Percentiles rank a stretch among this genome's conserved stretches.
These are phyloP conservation scores for Chaetodon trifascialis DNA, from an alignment of 2,113 vertebrate species.

Conservation along the genomic window DNA sequence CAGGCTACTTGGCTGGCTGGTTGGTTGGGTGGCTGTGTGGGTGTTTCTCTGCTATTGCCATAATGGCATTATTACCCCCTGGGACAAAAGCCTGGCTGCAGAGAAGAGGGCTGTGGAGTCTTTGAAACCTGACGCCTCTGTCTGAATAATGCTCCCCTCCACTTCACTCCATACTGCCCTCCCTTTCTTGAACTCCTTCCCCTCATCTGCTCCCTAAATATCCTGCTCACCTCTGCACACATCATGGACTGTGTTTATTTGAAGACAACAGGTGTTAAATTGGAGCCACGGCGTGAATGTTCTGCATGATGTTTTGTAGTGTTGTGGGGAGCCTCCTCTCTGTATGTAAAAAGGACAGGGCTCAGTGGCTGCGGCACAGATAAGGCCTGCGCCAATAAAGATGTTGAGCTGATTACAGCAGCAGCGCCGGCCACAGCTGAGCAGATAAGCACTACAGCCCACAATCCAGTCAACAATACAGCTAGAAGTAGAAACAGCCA, in stretches of 20 bases:
- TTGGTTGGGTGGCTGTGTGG: conserved; percentile 50
- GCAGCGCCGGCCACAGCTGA: conserved; percentile 46
- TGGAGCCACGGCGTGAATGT: conserved; percentile 36
- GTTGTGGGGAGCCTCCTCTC: conserved; percentile 24
- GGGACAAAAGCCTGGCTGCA: conserved; percentile 68
- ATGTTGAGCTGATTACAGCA: conserved; percentile 68
- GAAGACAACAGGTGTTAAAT: conserved; percentile 58
- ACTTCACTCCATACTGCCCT: conserved; percentile 20
- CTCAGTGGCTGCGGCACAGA: conserved; percentile 58
- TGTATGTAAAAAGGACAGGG: conserved; percentile 75
- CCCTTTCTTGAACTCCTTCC: conserved; percentile 11
- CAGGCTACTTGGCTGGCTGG: conserved; percentile 41
- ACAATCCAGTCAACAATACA: conserved; percentile 47
- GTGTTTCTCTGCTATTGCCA: conserved; percentile 63
- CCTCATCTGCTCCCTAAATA: conserved; percentile 9
- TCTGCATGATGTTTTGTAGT: conserved; percentile 3
- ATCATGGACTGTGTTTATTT: background rate
- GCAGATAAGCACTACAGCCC: conserved; percentile 61
- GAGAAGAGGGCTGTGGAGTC: conserved; percentile 43
- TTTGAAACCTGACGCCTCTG: conserved; percentile 74
- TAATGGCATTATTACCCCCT: conserved; percentile 73
- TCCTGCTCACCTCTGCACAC: conserved; percentile 18
- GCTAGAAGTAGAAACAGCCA: conserved; percentile 36
- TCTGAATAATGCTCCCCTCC: conserved; percentile 47
- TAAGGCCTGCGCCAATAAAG: conserved; percentile 67